A percentile compares a stretch with the other conserved stretches of the same genome.
Evolutionary conservation across 1,140 invertebrate genomes (phyloP).

Genomic region (Eurosta solidaginis): DNA sequence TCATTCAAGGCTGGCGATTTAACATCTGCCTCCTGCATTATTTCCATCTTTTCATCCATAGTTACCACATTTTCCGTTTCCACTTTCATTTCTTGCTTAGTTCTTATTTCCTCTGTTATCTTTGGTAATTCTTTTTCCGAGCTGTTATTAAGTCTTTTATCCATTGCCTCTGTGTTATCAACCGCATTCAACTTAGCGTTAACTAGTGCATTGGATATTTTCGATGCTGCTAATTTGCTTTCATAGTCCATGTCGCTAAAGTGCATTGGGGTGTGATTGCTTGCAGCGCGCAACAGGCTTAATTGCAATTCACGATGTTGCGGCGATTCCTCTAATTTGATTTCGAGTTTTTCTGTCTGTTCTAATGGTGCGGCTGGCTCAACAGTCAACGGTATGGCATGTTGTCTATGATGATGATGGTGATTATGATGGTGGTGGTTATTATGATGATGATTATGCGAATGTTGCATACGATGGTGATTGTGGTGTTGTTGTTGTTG

Average conservation of each 20-base stretch:
- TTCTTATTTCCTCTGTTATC: neutral
- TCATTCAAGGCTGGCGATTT: neutral
- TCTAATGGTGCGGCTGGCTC: conserved; percentile 54
- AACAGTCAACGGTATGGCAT: conserved; percentile 53
- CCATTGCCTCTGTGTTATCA: neutral
- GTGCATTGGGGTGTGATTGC: conserved; percentile 34
- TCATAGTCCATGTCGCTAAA: conserved; percentile 53
- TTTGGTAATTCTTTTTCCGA: neutral
- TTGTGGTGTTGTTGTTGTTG: neutral
- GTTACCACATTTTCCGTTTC: conserved; percentile 27
- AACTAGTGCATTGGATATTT: conserved; percentile 51
- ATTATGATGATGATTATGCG: conserved; percentile 31
- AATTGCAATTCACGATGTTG: conserved; percentile 49
- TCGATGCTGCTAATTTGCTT: conserved; percentile 53
- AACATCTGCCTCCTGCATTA: neutral
- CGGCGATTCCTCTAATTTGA: conserved; percentile 53
- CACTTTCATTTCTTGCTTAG: conserved; percentile 5
- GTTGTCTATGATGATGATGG: conserved; percentile 48
- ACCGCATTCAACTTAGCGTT: conserved; percentile 39
- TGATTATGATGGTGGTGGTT: conserved; percentile 28
- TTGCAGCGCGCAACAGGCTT: conserved; percentile 43
- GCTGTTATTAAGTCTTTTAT: neutral
- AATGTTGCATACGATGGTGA: conserved; percentile 23
- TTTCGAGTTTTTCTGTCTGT: conserved; percentile 56
- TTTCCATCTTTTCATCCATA: neutral